Base-by-base conservation (phyloP, 2,797 vertebrate species). In the Triplophysa bombifrons region DNA sequence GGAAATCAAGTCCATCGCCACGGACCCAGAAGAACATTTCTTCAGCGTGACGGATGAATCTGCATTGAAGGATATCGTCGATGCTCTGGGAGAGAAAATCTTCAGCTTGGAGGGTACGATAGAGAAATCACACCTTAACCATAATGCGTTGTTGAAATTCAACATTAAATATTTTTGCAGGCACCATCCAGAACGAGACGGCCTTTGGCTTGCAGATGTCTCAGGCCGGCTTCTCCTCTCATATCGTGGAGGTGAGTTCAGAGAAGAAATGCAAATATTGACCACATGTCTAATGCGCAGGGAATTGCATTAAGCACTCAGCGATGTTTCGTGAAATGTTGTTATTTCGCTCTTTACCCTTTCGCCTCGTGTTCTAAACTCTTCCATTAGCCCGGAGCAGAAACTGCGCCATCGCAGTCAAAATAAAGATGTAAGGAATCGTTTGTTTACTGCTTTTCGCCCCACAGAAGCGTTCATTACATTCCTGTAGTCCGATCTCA, bases 121-220 rank as follows among this genome's bases (percentile, higher is more conserved):
- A 46, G 44, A 46, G 44, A 46, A 13, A 13, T 44, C 34, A 8
- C 34, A 38, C 3, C 34, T 38, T 7, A 38, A 38, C 34, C 34
- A 38, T 7, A 38, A 38, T 8, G 1, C 6, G 6, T 38, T 5
- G 3, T 1, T 38, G 6, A 38, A 38, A 7, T 38, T 38, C 34
- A 38, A 0, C 6, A 38, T 38, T 38, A 0, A 38, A 8, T 6
- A 1, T 38, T 41, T 48, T 44, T 46, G 0, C 83, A 99, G 98
- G 98, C 76, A 96, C 96, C 81, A 96, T 93, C 87, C 96, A 94
- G 87, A 96, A 95, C 0, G 95, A 95, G 82, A 95, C 94, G 10
- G 94, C 95, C 9, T 99, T 98, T 3, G 96, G 95, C 1, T 88
- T 99, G 78, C 97, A 99, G 88, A 99, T 99, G 98, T 98, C 97